Percentiles rank a stretch among this genome's conserved stretches.
Evolutionary conservation across 2,888 invertebrate species (phyloP).

Genomic region (Asteroscopus sphinx): DNA sequence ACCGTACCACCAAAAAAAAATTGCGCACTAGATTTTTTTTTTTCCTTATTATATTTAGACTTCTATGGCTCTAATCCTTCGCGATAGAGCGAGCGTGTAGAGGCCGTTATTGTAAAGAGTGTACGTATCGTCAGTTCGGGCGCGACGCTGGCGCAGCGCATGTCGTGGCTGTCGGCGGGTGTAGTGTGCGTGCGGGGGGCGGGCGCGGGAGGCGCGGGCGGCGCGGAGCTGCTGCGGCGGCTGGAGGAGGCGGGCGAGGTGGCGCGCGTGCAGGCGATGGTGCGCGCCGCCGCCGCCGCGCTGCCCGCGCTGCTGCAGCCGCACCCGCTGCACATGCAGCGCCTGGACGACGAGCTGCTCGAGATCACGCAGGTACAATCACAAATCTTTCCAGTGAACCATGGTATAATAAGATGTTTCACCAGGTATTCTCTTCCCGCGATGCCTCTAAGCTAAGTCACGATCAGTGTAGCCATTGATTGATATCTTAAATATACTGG

Average conservation of each 20-base stretch:
- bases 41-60: too few species aligned
- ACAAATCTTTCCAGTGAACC: neutral
- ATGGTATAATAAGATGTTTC: too few species aligned
- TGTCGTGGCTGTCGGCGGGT: constrained; percentile 97
- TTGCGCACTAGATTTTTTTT: too few species aligned
- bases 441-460: too few species aligned
- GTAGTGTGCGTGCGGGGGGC: constrained; percentile 98
- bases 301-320: constrained; percentile 89
- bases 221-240: constrained; percentile 94
- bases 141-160: constrained; percentile 94
- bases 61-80: too few species aligned
- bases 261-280: constrained; percentile 94
- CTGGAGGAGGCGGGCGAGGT: constrained; percentile 98
- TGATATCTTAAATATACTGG: too few species aligned
- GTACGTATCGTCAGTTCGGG: constrained; percentile 89
- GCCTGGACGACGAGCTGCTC: constrained; percentile 94
- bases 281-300: constrained; percentile 84
- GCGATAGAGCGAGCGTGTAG: too few species aligned
- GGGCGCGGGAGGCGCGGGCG: constrained; percentile 88
- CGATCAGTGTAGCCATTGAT: too few species aligned
- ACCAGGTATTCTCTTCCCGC: neutral
- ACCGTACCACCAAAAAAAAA: too few species aligned
- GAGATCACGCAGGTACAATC: constrained; percentile 89
- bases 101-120: neutral
- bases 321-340: constrained; percentile 91